Percentiles rank a stretch among this genome's conserved stretches.
Evolutionary conservation across 2,797 vertebrate species (phyloP).

Genomic region (Diglossa cyanea): DNA sequence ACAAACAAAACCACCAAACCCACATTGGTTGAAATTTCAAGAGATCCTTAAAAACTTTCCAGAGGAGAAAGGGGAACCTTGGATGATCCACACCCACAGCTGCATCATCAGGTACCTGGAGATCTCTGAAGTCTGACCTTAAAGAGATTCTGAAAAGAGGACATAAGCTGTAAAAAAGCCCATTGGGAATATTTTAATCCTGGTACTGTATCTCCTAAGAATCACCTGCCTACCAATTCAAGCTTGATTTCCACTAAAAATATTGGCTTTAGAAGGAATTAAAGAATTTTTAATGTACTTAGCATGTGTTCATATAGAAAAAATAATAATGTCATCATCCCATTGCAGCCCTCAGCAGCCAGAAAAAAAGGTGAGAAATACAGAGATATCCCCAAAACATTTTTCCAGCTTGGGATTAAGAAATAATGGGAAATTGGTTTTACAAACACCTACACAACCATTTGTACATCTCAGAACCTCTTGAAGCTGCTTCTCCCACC

Average conservation of each 20-base stretch:
- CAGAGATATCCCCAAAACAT: not conserved
- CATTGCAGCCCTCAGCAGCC: not conserved
- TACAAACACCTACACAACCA: not conserved
- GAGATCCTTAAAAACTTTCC: not conserved
- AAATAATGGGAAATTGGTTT: not conserved
- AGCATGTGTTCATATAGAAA: not conserved
- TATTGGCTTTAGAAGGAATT: not conserved
- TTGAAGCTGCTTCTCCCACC: not conserved
- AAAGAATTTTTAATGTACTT: not conserved
- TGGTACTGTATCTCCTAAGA: not conserved
- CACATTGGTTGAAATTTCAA: not conserved
- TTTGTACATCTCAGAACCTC: not conserved
- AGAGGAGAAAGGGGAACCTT: not conserved
- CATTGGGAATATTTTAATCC: not conserved
- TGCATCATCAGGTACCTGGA: not conserved
- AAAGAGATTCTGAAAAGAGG: not conserved
- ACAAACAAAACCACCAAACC: rapidly evolving
- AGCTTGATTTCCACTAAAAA: not conserved
- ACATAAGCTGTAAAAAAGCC: not conserved
- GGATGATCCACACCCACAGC: not conserved
- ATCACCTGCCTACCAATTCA: not conserved
- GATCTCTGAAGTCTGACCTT: not conserved
- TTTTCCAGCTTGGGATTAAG: not conserved
- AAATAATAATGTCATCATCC: not conserved
- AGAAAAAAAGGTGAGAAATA: not conserved